These are phyloP conservation scores for Digitonthophagus gazella DNA, from an alignment of 2,888 invertebrate genomes.

Conservation along the genomic window DNA sequence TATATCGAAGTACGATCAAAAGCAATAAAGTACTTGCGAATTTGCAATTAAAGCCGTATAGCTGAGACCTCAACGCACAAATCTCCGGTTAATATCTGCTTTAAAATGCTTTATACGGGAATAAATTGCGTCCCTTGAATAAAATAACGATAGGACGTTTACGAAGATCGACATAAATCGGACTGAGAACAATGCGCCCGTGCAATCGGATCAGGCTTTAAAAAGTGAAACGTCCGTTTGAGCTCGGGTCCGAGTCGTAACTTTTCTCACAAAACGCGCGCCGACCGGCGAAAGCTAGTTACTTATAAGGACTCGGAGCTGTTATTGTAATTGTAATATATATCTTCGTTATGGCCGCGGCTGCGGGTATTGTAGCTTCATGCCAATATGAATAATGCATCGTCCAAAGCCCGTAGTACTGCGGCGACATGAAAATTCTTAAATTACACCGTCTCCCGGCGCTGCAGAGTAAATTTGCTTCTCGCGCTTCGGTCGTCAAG, in stretches of 20 bases:
- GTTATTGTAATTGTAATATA: conserved; percentile 27
- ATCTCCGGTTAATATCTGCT: background rate
- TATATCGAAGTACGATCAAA: background rate
- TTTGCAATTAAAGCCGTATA: background rate
- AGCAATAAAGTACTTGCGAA: background rate
- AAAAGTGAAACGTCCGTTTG: conserved; percentile 10
- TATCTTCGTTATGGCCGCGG: conserved; percentile 18
- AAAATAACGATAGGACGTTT: background rate
- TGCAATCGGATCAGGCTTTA: background rate
- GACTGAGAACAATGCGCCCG: conserved; percentile 9
- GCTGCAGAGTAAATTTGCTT: conserved; percentile 2
- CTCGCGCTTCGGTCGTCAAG: conserved; percentile 9
- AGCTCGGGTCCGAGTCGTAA: background rate
- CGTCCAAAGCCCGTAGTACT: conserved; percentile 8
- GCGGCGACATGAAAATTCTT: conserved; percentile 17
- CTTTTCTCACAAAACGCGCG: conserved; percentile 11
- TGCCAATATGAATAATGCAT: conserved; percentile 28
- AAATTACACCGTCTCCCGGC: conserved; percentile 16
- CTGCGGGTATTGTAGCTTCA: conserved; percentile 18
- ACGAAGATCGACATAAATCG: conserved; percentile 3
- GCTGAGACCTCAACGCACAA: background rate
- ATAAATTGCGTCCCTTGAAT: background rate
- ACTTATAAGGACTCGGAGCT: conserved; percentile 23
- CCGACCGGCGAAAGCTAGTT: conserved; percentile 3
- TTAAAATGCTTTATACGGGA: background rate